Evolutionary conservation across 2,797 vertebrate species (phyloP), one percentile per base, ranked within the genome.

Genomic region (Neostethus bicornis): DNA sequence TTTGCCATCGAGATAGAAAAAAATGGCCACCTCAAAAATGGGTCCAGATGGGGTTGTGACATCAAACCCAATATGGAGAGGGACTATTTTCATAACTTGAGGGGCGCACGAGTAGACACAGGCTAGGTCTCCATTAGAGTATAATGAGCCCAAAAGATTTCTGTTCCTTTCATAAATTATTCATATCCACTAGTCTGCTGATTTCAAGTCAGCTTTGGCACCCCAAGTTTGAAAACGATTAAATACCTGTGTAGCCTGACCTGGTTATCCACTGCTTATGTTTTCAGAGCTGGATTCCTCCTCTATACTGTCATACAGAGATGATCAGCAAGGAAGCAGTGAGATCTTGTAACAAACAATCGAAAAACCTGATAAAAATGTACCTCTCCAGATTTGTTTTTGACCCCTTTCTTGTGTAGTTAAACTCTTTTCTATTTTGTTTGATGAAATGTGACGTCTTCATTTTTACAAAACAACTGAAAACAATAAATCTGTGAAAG

Each of bases 31-130:
- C 49, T 44, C 31, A n/a, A 68, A 79, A 75, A 82, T 66, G 76
- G 57, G 77, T 79, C 80, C 76, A 80, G 78, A 83, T 70, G 77
- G 77, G 75, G 63, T 70, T 64, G 79, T 77, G 84, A 85, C 85
- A 80, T 85, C 86, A 80, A 84, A 61, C 37, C 56, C 79, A 75
- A 71, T 78, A 81, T 70, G 82, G 75, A 66, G 46, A 75, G 74
- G 76, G 73, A 85, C 75, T 62, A 48, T 49, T 70, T 52, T 63
- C 51, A 55, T 61, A 51, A 79, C 63, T 71, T 71, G 64, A 81
- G 76, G 76, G 61, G 59, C 49, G 83, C 61, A 69, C 23, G 31
- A 55, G 67, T 66, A 67, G 70, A 79, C 1, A 11, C 43, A 3
- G 45, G 80, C 73, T 80, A 76, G 75, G 68, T 75, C 73, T 72